Base-by-base conservation (phyloP, 2,888 invertebrate species). In the Tachystola acroxantha region DNA sequence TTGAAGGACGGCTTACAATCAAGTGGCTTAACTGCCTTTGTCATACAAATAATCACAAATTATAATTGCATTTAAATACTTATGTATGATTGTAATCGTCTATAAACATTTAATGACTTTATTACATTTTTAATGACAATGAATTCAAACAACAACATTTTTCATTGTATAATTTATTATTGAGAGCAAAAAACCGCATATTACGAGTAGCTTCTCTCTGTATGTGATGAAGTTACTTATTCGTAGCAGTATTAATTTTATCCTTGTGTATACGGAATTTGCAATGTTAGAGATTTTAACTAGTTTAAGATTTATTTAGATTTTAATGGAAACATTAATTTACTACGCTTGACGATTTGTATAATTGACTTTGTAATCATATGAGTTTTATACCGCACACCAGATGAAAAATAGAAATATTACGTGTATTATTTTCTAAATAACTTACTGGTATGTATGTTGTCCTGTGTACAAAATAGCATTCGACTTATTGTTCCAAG, bases 381-480 rank as follows among this genome's bases (percentile, higher is more conserved):
- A 12, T 26, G 10, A n/a, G 19, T 14, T 14, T 16, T 33, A 26
- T 10, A 11, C 3, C 14, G 39, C 71, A 68, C 77, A 76, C 75
- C 75, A 69, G 67, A 69, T 40, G 56, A 68, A 73, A 72, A 69
- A 57, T 73, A 74, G 76, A 63, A 70, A 65, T 57, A 51, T 46
- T 39, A 44, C 40, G 41, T 57, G 48, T 61, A 55, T 52, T 55
- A 51, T 47, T 37, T 46, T 51, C 38, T 41, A 49, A 52, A 57
- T 48, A 51, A 33, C 12, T 43, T 53, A 50, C 50, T 42, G 42
- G 49, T 64, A 57, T 61, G 50, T 62, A 58, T 63, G 59, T 64
- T 65, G 60, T 72, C 69, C 66, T 65, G 65, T 81, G 84, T 84
- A 84, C 81, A 84, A 84, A 39, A 80, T 71, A 72, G 65, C 57